Percentiles rank a stretch among this genome's conserved stretches.
These are phyloP conservation scores for Beaufortia kweichowensis DNA, from an alignment of 2,113 vertebrate genomes.

Conservation along the genomic window DNA sequence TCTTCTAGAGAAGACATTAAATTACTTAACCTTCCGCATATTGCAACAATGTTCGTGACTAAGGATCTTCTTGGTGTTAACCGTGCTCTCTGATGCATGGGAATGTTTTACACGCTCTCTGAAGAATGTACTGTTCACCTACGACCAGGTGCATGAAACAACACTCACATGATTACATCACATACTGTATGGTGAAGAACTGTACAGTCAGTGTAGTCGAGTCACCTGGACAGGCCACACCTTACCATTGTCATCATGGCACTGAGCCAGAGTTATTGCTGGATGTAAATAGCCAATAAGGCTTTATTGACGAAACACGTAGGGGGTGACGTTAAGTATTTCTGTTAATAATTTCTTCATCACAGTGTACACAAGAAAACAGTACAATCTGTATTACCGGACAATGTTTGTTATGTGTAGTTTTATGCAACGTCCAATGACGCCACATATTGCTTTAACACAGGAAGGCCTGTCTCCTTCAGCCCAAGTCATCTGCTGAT, in stretches of 20 bases:
- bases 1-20: conserved; percentile 58
- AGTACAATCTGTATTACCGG: neutral
- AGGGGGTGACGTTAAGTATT: conserved; percentile 11
- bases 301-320: conserved; percentile 9
- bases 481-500: neutral
- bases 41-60: conserved; percentile 61
- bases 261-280: conserved; percentile 58
- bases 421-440: neutral
- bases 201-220: conserved; percentile 27
- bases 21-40: conserved; percentile 51
- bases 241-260: conserved; percentile 52
- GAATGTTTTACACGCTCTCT: neutral
- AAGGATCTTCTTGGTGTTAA: conserved; percentile 56
- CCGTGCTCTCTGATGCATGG: neutral
- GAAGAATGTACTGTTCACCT: conserved; percentile 13
- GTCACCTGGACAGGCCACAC: conserved; percentile 58
- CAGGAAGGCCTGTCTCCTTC: neutral
- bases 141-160: conserved; percentile 31
- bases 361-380: conserved; percentile 9
- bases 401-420: neutral
- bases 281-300: conserved; percentile 64
- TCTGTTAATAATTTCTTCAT: conserved; percentile 15
- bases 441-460: neutral
- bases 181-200: conserved; percentile 6
- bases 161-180: conserved; percentile 27